Evolutionary conservation across 2,113 vertebrate species (phyloP), one percentile per base, ranked within the genome.

Genomic region (Rhynchomys soricoides): DNA sequence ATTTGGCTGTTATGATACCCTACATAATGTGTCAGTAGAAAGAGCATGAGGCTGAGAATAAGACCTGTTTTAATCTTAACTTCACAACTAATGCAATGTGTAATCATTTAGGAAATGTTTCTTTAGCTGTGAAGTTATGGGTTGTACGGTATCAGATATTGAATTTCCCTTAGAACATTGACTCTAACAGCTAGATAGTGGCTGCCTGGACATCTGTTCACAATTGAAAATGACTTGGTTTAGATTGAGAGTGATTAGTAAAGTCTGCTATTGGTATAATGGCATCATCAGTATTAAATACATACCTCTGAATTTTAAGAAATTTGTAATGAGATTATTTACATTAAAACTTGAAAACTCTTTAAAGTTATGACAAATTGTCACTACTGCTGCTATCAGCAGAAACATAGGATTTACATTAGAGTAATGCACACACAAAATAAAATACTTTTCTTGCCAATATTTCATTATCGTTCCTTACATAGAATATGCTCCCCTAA

Each of bases 381-480:
- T 19, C 59, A 79, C 43, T 66, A 17, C 37, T n/a, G 57, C 37
- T 50, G n/a, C 48, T 74, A 71, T 3, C 3, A 71, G 29, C 48
- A 64, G 12, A 5, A 90, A 17, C 43, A 64, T 37, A 52, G 26
- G 2, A 86, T 31, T 55, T 11, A 11, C 9, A 62, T 68, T 59
- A 52, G 0, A 48, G 24, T 81, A 66, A 29, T 55, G 55, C 3
- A 90, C 34, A 26, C 12, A 87, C 24, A 93, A 95, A 86, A 62
- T 81, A 19, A 86, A 90, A 85, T 50, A 78, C 17, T n/a, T 93
- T 79, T n/a, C 7, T 68, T 95, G 21, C 9, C 26, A 78, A 9
- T 88, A 90, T 81, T 94, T 92, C 55, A 93, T 62, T 93, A 19
- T 37, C 66, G 77, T 90, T 93, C 7, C 13, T 86, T 31, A 79